phyloP scores from a whole-genome alignment of 2,888 invertebrate species.

The Danaus chrysippus region DNA sequence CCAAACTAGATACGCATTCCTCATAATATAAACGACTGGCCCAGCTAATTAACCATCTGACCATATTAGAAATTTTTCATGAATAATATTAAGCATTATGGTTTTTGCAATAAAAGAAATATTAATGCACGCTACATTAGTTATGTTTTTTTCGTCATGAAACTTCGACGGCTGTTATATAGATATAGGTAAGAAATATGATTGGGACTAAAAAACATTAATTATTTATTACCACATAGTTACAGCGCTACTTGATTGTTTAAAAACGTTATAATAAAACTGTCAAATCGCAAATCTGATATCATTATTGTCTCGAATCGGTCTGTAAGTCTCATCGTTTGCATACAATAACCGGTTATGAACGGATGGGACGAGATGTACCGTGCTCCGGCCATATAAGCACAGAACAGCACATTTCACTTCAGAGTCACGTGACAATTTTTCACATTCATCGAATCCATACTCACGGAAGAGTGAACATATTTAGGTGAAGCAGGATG shows the following conservation, averaged over 20 bases:
- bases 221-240: too few relatives aligned
- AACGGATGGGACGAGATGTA: conserved; percentile 49
- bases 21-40: conserved; percentile 33
- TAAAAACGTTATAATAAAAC: neutral
- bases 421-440: conserved; percentile 58
- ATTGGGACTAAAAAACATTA: too few relatives aligned
- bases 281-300: conserved; percentile 34
- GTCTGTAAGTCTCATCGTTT: conserved; percentile 44
- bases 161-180: neutral
- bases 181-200: too few relatives aligned
- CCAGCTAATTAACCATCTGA: conserved; percentile 34
- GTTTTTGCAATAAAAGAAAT: conserved; percentile 11
- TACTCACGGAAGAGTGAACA: conserved; percentile 29
- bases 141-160: neutral
- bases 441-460: conserved; percentile 49
- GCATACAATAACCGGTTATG: conserved; percentile 72
- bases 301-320: conserved; percentile 52
- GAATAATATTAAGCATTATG: conserved; percentile 15
- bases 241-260: too few relatives aligned
- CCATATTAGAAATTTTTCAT: conserved; percentile 19
- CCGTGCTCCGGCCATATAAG: conserved; percentile 38
- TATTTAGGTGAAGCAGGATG: conserved; percentile 30
- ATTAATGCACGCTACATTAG: conserved; percentile 3
- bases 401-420: conserved; percentile 45
- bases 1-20: conserved; percentile 19